A percentile compares a stretch with the other conserved stretches of the same genome.
phyloP scores from a whole-genome alignment of 2,113 vertebrate genomes.

The Serilophus lunatus region DNA sequence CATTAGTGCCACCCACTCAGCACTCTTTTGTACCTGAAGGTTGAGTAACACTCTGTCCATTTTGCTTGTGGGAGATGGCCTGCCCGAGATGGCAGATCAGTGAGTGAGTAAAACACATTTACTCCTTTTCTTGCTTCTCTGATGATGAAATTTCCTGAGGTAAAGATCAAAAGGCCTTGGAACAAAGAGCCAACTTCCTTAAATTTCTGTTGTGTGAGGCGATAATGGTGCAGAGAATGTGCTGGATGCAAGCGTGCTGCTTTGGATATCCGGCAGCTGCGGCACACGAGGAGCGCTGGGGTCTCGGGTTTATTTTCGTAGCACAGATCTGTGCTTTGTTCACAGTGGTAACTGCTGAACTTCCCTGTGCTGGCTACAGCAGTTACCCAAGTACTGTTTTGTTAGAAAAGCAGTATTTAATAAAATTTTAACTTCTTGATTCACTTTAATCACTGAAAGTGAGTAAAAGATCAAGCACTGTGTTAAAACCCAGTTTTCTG shows the following conservation, averaged over 20 bases:
- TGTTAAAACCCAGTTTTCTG: neutral
- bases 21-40: neutral
- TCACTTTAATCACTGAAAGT: neutral
- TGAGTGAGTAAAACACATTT: neutral
- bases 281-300: accelerated
- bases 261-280: neutral
- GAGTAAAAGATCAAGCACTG: neutral
- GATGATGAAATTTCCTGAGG: neutral
- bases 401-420: neutral
- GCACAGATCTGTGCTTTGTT: neutral
- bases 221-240: neutral
- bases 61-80: neutral
- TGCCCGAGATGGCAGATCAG: neutral
- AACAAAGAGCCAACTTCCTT: neutral
- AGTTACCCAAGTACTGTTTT: neutral
- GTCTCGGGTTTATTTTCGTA: neutral
- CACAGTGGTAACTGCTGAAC: neutral
- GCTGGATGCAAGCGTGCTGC: neutral
- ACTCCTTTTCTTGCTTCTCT: neutral
- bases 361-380: neutral
- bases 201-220: neutral
- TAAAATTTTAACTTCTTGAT: neutral
- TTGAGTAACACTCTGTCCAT: neutral
- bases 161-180: neutral
- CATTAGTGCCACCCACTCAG: neutral